Evolutionary conservation across 2,113 vertebrate genomes (phyloP), one percentile per base, ranked within the genome.

Genomic region (Daphoenositta chrysoptera): DNA sequence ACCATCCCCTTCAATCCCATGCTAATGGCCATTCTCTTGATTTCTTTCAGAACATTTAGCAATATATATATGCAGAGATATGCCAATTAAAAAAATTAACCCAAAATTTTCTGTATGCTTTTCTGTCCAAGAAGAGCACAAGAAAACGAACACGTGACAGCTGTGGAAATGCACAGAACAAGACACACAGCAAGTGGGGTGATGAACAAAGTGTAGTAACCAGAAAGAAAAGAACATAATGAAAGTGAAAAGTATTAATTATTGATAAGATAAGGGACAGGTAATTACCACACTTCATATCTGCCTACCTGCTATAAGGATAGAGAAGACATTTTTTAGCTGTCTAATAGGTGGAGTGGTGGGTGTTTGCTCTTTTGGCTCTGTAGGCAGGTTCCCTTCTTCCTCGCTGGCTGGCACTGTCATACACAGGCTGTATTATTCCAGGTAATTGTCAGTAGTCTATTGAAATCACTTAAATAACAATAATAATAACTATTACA

Each of bases 221-320:
- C 63, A 60, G 40, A 76, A 94, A 91, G 64, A 85, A 92, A 39
- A 63, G 58, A 95, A 84, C 31, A 77, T 31, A 70, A 90, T 71
- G 15, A 56, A 92, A 80, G 82, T 63, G 87, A 83, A 94, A 95
- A 90, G 48, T 83, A 90, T 94, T 93, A 90, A 96, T 95, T 93
- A 96, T 94, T 96, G 84, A 94, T 89, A 92, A 86, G 72, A 94
- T 87, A 94, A 90, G 83, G 84, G 65, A 90, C 51, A 93, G 53
- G 51, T 89, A 96, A 94, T 94, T 94, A 92, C 56, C 47, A 68
- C 69, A 81, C 72, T 90, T 95, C 64, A 21, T 92, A 87, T 78
- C 79, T 93, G 37, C 72, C 92, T 94, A 93, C 82, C 79, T 86
- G 33, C 58, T 94, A 6, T 50, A 78, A 83, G 94, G 88, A 68